Evolutionary conservation across 1,140 invertebrate genomes (phyloP).

Genomic region (Zaprionus tsacasi): DNA sequence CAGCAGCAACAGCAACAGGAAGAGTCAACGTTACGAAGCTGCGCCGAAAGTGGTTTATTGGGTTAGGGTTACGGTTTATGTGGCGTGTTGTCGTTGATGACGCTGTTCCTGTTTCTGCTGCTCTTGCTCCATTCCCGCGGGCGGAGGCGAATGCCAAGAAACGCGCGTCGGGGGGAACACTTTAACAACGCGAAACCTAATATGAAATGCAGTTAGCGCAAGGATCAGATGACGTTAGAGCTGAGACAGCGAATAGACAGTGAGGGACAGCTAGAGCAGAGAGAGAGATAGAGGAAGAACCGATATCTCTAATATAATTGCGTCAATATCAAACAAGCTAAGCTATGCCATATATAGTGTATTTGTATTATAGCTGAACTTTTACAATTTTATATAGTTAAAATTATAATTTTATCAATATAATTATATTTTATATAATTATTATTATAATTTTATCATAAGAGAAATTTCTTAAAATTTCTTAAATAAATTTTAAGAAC

Average conservation of each 20-base stretch:
- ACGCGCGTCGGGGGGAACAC: neutral
- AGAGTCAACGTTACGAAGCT: conserved; percentile 49
- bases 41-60: conserved; percentile 74
- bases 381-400: too few relatives aligned
- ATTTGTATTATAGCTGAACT: too few relatives aligned
- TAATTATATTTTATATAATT: too few relatives aligned
- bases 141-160: neutral
- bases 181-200: conserved; percentile 5
- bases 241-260: neutral
- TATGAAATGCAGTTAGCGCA: conserved; percentile 9
- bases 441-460: too few relatives aligned
- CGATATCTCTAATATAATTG: too few relatives aligned
- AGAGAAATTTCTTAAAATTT: too few relatives aligned
- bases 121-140: neutral
- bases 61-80: conserved; percentile 61
- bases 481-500: too few relatives aligned
- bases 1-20: conserved; percentile 40
- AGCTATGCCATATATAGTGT: too few relatives aligned
- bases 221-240: neutral
- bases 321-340: too few relatives aligned
- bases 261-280: neutral
- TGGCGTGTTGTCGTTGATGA: conserved; percentile 26
- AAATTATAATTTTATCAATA: too few relatives aligned
- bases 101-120: conserved; percentile 14
- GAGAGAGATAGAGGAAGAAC: too few relatives aligned